Base-by-base conservation (phyloP, 2,113 vertebrate genomes). In the Blennius ocellaris region DNA sequence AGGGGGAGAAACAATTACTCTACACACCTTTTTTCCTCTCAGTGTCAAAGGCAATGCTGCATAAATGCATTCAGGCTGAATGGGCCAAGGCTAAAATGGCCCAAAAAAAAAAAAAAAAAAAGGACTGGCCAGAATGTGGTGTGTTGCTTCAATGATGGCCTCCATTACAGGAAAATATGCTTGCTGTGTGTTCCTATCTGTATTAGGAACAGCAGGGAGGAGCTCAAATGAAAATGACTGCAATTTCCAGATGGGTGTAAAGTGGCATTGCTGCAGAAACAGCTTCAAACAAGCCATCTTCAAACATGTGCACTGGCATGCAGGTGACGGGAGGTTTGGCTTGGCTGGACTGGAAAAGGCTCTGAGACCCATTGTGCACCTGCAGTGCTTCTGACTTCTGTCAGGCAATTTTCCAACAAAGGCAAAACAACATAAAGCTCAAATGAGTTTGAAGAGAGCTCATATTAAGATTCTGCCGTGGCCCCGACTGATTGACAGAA, bases 31-130 rank as follows among this genome's bases (percentile, higher is more conserved):
- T 82, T 77, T 74, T 60, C 44, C n/a, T 69, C 69, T 4, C 21
- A 56, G 71, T 81, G 86, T 91, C 86, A 91, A 86, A 88, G 75
- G 63, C 78, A 75, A 21, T 49, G 15, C 66, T 86, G 85, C 61
- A 88, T 89, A 81, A 92, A 30, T 87, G 89, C 73, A 85, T 73
- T 84, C 80, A 55, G 49, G 47, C 76, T 66, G 51, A 49, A 66
- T 60, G 45, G 51, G 7, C 66, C 83, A 85, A 73, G n/a, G 57
- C 40, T 55, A 38, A 47, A 70, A 36, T 38, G 21, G 57, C 10
- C 61, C 0, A 51, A 82, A 74, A 65, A 30, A 30, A 30, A 30
- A 30, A 30, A 30, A 30, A 30, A 30, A 30, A 30, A 60, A 12
- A 9, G 38, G 50, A 53, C 15, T 21, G 62, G 54, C 40, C 60